Evolutionary conservation across 1,140 invertebrate species (phyloP), one percentile per base, ranked within the genome.

Genomic region (Bicyclus anynana): DNA sequence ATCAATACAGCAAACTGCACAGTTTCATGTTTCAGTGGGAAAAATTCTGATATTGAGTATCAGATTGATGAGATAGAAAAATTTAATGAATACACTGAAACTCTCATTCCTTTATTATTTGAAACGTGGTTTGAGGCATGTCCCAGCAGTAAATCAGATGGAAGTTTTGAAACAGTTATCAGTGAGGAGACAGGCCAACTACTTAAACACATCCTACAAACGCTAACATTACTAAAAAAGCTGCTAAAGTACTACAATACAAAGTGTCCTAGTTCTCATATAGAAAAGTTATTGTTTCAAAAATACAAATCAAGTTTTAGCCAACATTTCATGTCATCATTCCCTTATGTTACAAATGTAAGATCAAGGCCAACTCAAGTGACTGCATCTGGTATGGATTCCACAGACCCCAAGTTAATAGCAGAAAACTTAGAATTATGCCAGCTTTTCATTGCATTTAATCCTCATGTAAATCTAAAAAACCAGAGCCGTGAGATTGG

Each of bases 111-210:
- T n/a, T 77, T 95, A 13, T 89, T 95, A 17, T 91, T 93, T 77
- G 94, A 94, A 72, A 93, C 91, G 52, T 95, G 94, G 94, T 65
- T 94, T 16, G 94, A 95, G 90, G 92, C 93, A 14, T 80, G 90
- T 17, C 91, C 93, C 0, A 88, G 84, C 52, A 65, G 54, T 14
- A 77, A 67, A 20, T 51, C 62, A n/a, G 70, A 72, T 12, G 71
- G 72, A 54, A 77, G 64, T 65, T 73, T 73, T 61, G 77, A 89
- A 78, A 79, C 75, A 60, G 67, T 90, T 10, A 74, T 93, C 13
- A 87, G 69, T 52, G 77, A 79, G 59, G 93, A 94, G 74, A 90
- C 91, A 10, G 85, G 89, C 4, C 65, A 79, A 29, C 84, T 93
- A 29, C 67, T 94, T 12, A 90, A 90, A 61, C 89, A 89, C 54